Evolutionary conservation across 2,888 invertebrate species (phyloP).

Genomic region (Cyclophora punctaria): DNA sequence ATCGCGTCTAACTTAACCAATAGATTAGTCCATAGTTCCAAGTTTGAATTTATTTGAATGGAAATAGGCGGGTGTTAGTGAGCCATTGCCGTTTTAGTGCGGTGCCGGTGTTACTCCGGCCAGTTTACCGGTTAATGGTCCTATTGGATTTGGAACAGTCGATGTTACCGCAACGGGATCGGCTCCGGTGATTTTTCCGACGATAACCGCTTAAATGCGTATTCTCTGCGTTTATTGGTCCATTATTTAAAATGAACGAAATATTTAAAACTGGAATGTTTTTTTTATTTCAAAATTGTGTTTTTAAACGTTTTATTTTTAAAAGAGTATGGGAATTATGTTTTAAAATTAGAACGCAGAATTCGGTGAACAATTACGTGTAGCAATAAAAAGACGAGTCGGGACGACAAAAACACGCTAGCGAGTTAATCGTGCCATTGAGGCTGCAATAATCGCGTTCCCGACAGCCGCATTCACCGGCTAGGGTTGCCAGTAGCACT

Average conservation of each 20-base stretch:
- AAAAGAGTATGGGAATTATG: slow-evolving; percentile 10
- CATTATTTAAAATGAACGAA: background rate
- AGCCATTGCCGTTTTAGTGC: slow-evolving; percentile 51
- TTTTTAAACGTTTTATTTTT: too few relatives aligned
- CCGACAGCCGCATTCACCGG: slow-evolving; percentile 21
- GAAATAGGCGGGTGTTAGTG: slow-evolving; percentile 40
- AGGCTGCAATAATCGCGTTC: slow-evolving; percentile 53
- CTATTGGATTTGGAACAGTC: slow-evolving; percentile 45
- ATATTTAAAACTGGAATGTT: slow-evolving; percentile 6
- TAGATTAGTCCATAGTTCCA: too few relatives aligned
- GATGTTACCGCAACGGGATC: slow-evolving; percentile 35
- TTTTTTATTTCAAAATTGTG: slow-evolving; percentile 6
- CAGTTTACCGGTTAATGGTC: slow-evolving; percentile 45
- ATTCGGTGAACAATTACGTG: background rate
- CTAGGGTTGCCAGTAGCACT: slow-evolving; percentile 12
- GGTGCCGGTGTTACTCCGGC: slow-evolving; percentile 40
- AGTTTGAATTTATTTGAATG: slow-evolving; percentile 39
- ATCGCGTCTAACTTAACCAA: slow-evolving; percentile 15
- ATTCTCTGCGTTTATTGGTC: slow-evolving; percentile 1
- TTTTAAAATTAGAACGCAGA: slow-evolving; percentile 2
- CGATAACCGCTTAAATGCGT: slow-evolving; percentile 12
- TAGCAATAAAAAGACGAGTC: slow-evolving; percentile 27
- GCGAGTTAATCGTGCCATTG: slow-evolving; percentile 50
- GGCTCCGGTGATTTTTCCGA: slow-evolving; percentile 12
- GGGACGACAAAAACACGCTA: slow-evolving; percentile 34